Evolutionary conservation across 2,113 vertebrate genomes (phyloP).

Genomic region (Anoura caudifer): DNA sequence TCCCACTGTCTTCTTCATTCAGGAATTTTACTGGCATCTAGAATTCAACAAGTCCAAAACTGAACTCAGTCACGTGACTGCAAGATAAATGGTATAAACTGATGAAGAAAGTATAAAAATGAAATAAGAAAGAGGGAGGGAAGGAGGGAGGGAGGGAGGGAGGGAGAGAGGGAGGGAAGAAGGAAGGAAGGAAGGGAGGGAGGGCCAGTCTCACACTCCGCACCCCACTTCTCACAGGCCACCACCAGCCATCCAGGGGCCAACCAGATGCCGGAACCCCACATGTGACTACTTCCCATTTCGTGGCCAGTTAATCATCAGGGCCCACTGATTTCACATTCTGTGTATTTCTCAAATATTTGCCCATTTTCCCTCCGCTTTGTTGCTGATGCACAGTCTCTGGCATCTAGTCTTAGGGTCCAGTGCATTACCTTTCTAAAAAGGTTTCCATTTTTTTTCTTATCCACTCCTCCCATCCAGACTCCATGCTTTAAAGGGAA

Average conservation of each 20-base stretch:
- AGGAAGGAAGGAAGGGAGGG: rapidly evolving
- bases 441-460: not conserved
- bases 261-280: not conserved
- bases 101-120: not conserved
- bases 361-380: not conserved
- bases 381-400: too few relatives aligned
- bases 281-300: rapidly evolving
- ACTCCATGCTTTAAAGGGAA: not conserved
- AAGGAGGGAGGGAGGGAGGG: not conserved
- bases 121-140: too few relatives aligned
- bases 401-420: not conserved
- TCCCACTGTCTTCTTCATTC: not conserved
- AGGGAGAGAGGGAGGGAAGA: rapidly evolving
- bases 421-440: not conserved
- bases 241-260: not conserved
- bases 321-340: not conserved
- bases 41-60: not conserved
- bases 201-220: too few relatives aligned
- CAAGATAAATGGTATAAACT: not conserved
- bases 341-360: not conserved
- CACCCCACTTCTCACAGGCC: rapidly evolving
- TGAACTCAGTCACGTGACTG: not conserved
- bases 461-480: not conserved
- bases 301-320: rapidly evolving
- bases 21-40: not conserved